Evolutionary conservation across 2,797 vertebrate species (phyloP).

Genomic region (Zenarchopterus dispar): DNA sequence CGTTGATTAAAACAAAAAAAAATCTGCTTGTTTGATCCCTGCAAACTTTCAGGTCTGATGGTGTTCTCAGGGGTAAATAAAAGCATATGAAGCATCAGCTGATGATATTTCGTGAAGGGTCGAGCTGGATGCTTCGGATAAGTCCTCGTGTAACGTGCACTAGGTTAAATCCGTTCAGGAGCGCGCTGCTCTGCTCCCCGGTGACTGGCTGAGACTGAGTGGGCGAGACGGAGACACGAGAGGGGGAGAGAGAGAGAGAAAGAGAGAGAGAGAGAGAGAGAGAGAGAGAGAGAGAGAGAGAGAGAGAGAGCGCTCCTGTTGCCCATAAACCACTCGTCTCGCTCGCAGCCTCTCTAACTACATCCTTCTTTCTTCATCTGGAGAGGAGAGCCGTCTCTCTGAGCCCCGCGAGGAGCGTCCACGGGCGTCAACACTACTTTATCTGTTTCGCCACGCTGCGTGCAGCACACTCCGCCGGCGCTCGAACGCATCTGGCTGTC

Average conservation of each 20-base stretch:
- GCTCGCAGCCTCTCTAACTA: constrained; percentile 32
- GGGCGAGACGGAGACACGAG: constrained; percentile 47
- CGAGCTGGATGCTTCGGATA: no score
- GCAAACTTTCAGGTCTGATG: no score
- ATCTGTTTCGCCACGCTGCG: not conserved
- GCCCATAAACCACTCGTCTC: constrained; percentile 60
- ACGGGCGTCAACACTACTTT: not conserved
- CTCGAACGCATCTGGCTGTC: not conserved
- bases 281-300: constrained; percentile 26
- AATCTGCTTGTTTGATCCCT: no score
- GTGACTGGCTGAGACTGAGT: constrained; percentile 64
- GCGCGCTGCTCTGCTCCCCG: constrained; percentile 62
- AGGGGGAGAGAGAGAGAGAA: constrained; percentile 26
- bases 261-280: constrained; percentile 23
- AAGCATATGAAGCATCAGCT: no score
- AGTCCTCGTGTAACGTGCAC: no score
- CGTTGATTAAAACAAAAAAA: no score
- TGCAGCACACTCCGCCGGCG: not conserved
- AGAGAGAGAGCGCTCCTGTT: constrained; percentile 45
- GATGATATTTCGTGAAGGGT: no score
- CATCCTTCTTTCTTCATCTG: constrained; percentile 47
- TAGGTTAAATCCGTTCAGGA: constrained; percentile 39
- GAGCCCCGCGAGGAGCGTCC: constrained; percentile 27
- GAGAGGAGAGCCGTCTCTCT: constrained; percentile 22
- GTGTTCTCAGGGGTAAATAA: no score